Evolutionary conservation across 2,888 invertebrate species (phyloP).

Genomic region (Aphidius colemani): DNA sequence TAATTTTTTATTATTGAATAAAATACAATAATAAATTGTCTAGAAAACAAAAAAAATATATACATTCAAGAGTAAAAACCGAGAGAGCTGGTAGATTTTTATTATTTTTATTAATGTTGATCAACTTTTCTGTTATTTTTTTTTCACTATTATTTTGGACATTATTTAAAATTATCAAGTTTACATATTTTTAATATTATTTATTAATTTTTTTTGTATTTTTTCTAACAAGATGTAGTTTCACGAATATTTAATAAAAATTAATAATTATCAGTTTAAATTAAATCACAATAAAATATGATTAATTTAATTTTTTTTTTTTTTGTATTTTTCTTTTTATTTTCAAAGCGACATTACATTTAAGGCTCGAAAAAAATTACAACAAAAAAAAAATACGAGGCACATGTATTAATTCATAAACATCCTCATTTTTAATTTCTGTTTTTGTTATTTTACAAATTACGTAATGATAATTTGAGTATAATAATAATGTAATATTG

Average conservation of each 20-base stretch:
- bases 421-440: conserved; percentile 16
- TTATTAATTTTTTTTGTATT: neutral
- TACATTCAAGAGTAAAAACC: too few species aligned
- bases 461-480: too few species aligned
- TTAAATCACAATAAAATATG: conserved; percentile 21
- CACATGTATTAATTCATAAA: conserved; percentile 13
- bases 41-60: too few species aligned
- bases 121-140: conserved; percentile 13
- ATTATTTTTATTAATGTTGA: conserved; percentile 9
- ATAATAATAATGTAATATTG: too few species aligned
- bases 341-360: neutral
- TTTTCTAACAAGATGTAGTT: neutral
- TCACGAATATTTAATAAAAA: neutral
- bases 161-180: conserved; percentile 18
- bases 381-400: conserved; percentile 28
- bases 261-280: conserved; percentile 13
- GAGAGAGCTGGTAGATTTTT: conserved; percentile 11
- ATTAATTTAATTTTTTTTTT: conserved; percentile 19
- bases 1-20: neutral
- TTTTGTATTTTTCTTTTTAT: conserved; percentile 2
- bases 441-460: neutral
- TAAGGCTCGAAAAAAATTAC: too few species aligned
- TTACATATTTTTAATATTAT: neutral
- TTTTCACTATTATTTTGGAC: conserved; percentile 19
- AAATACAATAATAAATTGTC: too few species aligned